Evolutionary conservation across 2,113 vertebrate genomes (phyloP).

Genomic region (Gasterosteus aculeatus): DNA sequence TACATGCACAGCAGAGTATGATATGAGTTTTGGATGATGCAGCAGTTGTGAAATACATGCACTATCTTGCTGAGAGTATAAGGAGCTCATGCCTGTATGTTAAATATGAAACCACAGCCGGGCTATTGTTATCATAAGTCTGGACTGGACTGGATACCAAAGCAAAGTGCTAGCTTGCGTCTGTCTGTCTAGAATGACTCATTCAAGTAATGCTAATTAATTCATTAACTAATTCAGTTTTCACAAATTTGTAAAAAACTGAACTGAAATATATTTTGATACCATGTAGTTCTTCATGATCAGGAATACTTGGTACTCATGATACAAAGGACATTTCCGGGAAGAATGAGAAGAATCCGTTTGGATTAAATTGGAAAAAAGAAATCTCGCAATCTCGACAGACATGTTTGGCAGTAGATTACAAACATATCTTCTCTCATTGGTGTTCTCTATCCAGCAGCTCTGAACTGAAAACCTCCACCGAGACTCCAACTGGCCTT

Average conservation of each 20-base stretch:
- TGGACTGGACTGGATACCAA: neutral
- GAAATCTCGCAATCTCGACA: slow-evolving; percentile 51
- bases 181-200: too few relatives aligned
- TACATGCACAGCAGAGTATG: neutral
- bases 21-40: neutral
- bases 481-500: slow-evolving; percentile 30
- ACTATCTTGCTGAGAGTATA: neutral
- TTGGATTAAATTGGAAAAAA: slow-evolving; percentile 64
- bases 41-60: neutral
- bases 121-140: too few relatives aligned
- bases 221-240: neutral
- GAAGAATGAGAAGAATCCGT: slow-evolving; percentile 59
- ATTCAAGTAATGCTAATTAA: too few relatives aligned
- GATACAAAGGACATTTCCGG: slow-evolving; percentile 8
- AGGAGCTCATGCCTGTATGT: neutral
- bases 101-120: neutral
- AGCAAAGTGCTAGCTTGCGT: neutral
- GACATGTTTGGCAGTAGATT: slow-evolving; percentile 62
- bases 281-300: neutral
- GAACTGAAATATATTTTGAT: neutral
- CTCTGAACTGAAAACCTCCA: slow-evolving; percentile 34
- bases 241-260: neutral
- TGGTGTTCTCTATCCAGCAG: slow-evolving; percentile 34
- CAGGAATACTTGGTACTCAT: neutral
- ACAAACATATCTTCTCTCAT: slow-evolving; percentile 56